Evolutionary conservation across 2,888 invertebrate species (phyloP).

Genomic region (Tanytarsus gracilentus): DNA sequence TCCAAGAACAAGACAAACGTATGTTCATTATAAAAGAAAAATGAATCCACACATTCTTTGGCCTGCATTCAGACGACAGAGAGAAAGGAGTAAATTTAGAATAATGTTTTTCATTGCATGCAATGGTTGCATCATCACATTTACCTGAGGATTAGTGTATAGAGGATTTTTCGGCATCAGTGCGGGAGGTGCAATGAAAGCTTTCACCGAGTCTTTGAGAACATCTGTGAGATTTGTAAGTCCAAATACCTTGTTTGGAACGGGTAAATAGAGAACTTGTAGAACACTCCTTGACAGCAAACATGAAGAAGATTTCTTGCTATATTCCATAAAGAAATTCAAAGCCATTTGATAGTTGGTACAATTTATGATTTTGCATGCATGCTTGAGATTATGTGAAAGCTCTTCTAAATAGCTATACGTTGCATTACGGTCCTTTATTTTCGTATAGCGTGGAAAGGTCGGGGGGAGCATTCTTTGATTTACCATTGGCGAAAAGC

Average conservation of each 20-base stretch:
- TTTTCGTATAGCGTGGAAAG: conserved; percentile 92
- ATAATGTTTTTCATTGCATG: no score
- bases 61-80: conserved; percentile 45
- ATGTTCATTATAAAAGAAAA: conserved; percentile 66
- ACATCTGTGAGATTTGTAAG: conserved; percentile 59
- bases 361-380: conserved; percentile 71
- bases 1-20: conserved; percentile 80
- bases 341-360: conserved; percentile 72
- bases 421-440: conserved; percentile 57
- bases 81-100: neutral
- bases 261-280: conserved; percentile 63
- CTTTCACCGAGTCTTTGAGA: conserved; percentile 72
- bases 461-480: conserved; percentile 94
- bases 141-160: conserved; percentile 56
- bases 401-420: conserved; percentile 74
- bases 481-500: conserved; percentile 94
- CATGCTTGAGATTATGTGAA: conserved; percentile 67
- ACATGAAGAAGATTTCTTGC: conserved; percentile 74
- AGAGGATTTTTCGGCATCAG: conserved; percentile 65
- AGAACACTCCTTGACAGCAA: conserved; percentile 85
- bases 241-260: conserved; percentile 41
- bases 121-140: conserved; percentile 27
- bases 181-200: conserved; percentile 83
- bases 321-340: conserved; percentile 91
- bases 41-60: conserved; percentile 80